These are phyloP conservation scores for Margarornis squamiger DNA, from an alignment of 2,797 vertebrate species.

Conservation along the genomic window DNA sequence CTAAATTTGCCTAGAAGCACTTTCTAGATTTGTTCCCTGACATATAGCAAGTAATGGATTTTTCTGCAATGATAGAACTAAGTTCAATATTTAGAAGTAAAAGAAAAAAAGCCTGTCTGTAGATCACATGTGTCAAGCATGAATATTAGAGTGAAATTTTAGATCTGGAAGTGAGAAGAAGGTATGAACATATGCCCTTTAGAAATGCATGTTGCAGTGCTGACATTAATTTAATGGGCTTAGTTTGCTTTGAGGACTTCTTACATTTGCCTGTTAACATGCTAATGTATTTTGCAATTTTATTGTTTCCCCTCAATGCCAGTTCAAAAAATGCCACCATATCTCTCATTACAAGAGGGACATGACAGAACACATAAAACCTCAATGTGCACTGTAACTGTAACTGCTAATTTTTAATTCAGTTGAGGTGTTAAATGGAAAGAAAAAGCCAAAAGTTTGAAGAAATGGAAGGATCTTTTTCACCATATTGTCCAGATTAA, in stretches of 20 bases:
- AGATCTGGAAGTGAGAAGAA: neutral
- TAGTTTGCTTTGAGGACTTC: neutral
- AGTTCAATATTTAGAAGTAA: neutral
- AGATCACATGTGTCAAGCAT: neutral
- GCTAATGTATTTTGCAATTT: neutral
- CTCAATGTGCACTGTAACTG: neutral
- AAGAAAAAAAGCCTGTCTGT: neutral
- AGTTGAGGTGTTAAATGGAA: neutral
- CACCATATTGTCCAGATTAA: neutral
- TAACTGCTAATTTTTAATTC: neutral
- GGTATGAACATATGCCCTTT: neutral
- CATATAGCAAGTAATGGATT: neutral
- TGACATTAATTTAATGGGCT: neutral
- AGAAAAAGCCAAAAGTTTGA: neutral
- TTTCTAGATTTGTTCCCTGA: neutral
- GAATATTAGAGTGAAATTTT: neutral
- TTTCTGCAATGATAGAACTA: neutral
- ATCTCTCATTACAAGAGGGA: neutral
- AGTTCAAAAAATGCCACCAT: neutral
- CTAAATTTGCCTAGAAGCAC: neutral
- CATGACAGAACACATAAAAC: neutral
- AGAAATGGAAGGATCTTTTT: neutral
- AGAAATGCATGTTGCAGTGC: neutral
- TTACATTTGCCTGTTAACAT: neutral
- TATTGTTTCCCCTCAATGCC: neutral